phyloP scores from a whole-genome alignment of 37 sponge, comb jelly and placozoan genomes.

The Ephydatia muelleri region DNA sequence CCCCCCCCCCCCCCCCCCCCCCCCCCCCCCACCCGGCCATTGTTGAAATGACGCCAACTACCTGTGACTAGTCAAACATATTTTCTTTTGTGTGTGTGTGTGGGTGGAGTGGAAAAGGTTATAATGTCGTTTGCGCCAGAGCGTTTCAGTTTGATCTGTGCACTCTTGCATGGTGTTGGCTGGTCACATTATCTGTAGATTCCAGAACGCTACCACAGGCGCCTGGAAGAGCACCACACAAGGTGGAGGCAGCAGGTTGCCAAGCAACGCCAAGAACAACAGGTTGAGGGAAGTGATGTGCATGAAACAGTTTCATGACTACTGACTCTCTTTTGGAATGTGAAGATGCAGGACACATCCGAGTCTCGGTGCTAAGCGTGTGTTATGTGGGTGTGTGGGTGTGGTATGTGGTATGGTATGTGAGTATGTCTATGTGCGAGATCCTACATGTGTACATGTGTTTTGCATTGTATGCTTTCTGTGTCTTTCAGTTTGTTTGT shows the following conservation, averaged over 20 bases:
- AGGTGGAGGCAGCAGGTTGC: not conserved
- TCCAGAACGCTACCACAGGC: not conserved
- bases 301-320: not conserved
- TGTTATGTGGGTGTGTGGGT: not conserved
- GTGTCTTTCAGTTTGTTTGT: no score
- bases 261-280: not conserved
- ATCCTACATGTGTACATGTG: no score
- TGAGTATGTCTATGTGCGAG: no score
- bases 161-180: not conserved
- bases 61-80: no score
- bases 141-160: not conserved
- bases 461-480: no score
- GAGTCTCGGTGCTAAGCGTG: not conserved
- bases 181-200: not conserved
- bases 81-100: no score
- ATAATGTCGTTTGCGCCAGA: no score
- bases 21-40: not conserved
- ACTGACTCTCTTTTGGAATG: not conserved
- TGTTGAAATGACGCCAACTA: no score
- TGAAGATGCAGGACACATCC: not conserved
- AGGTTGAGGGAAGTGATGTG: not conserved
- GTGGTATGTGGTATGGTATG: not conserved
- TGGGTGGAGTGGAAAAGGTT: no score
- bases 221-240: not conserved
- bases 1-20: conserved; percentile 1